Conservation (phyloP, 2,113 vertebrate genomes). For the Chaetodon trifascialis region DNA sequence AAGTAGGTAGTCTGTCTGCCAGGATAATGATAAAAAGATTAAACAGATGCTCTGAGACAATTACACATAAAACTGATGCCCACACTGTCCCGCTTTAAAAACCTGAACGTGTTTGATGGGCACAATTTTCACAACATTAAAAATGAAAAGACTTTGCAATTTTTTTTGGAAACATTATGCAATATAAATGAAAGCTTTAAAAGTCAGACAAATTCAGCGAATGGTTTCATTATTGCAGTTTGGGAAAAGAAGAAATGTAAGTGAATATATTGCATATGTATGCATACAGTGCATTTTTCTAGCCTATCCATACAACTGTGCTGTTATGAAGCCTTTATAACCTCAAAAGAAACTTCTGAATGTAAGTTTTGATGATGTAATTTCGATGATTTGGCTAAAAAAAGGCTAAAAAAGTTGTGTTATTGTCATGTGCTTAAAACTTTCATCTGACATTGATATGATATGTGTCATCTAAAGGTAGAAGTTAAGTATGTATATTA, state of each 20-base stretch:
- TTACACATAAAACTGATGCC: not conserved
- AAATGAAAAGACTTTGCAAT: conserved; percentile 5
- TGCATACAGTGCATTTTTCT: not conserved
- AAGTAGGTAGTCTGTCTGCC: conserved; percentile 30
- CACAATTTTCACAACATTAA: conserved; percentile 4
- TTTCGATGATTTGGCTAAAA: not conserved
- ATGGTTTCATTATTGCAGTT: conserved; percentile 1
- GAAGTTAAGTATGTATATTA: not conserved
- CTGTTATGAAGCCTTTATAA: not conserved
- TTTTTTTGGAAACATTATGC: not conserved
- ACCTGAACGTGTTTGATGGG: conserved; percentile 12
- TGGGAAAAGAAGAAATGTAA: not conserved
- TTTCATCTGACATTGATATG: not conserved
- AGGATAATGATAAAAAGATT: conserved; percentile 1
- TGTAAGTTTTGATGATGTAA: not conserved
- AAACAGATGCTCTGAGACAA: conserved; percentile 35
- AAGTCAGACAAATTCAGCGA: conserved; percentile 1
- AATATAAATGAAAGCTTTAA: not conserved
- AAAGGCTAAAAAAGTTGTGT: not conserved
- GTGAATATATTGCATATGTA: not conserved
- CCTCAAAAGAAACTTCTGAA: not conserved
- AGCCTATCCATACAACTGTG: not conserved
- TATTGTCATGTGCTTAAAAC: not conserved
- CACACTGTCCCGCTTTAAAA: not conserved
- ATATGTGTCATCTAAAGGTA: not conserved